Base-by-base conservation (phyloP, 1,140 invertebrate species). In the Macrotrachela quadricornifera region DNA sequence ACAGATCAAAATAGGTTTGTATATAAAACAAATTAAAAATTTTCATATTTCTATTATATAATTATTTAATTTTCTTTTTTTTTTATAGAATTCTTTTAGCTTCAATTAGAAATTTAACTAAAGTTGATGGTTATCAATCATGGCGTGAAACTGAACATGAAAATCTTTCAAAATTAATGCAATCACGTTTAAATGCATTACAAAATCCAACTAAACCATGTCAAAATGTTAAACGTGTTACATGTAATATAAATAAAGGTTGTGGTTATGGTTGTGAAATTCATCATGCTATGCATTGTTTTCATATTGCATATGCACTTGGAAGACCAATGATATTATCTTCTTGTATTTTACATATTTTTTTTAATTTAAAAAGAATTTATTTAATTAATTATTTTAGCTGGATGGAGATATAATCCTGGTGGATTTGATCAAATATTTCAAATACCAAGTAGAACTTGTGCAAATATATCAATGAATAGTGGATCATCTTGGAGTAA, bases 211-310 rank as follows among this genome's bases (percentile, higher is more conserved):
- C 70, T 17, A 79, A 94, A 67, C 8, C 21, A 30, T 95, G 90
- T 68, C 68, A 68, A 41, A 80, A 73, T 56, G 85, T 86, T 0
- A 83, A 78, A 64, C 92, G 92, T 69, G 71, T 96, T 43, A 75
- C 91, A n/a, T 97, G 91, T 68, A 90, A 82, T 71, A 73, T 97
- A 50, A 96, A 96, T 71, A 99, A 97, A 78, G 88, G 62, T 82
- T 94, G 87, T 72, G 87, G 86, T 10, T 94, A 86, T 71, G 86
- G 87, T 6, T 95, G 90, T 63, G 83, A 99, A 72, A 72, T 97
- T 40, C 92, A 99, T 72, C 92, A 97, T 70, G 81, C 84, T 18
- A 81, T 87, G 9, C 97, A 97, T 64, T 97, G 92, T 67, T 80
- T 97, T 56, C 79, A 94, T 58, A 80, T 94, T 50, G 88, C 91